Conservation (phyloP, 2,888 invertebrate genomes). For the Coelopa pilipes region DNA sequence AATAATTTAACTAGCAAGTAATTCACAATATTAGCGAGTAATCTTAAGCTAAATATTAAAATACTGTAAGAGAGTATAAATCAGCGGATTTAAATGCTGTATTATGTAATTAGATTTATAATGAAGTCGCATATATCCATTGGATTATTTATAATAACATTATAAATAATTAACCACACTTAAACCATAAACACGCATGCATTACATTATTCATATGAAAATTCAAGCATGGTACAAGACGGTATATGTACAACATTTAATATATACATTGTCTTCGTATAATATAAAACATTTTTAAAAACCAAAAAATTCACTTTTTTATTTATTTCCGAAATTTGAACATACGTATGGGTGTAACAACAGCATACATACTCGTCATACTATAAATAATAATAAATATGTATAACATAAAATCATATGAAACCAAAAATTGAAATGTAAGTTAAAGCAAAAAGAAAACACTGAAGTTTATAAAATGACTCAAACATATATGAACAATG, state of each 20-base stretch:
- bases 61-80: conserved; percentile 6
- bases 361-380: conserved; percentile 1
- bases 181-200: conserved; percentile 18
- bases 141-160: conserved; percentile 14
- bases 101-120: conserved; percentile 7
- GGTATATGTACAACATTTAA: conserved; percentile 16
- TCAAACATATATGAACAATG: conserved; percentile 19
- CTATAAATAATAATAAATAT: conserved; percentile 13
- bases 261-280: conserved; percentile 16
- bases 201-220: conserved; percentile 13
- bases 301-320: neutral
- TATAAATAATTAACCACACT: conserved; percentile 19
- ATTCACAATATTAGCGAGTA: neutral
- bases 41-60: neutral
- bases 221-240: neutral
- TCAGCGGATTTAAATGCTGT: conserved; percentile 2
- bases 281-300: neutral
- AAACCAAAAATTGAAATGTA: conserved; percentile 18
- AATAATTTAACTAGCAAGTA: conserved; percentile 3
- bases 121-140: conserved; percentile 1
- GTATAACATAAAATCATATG: conserved; percentile 17
- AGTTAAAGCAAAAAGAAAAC: conserved; percentile 1
- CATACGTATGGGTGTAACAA: neutral
- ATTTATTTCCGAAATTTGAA: conserved; percentile 7
- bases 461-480: conserved; percentile 21